Evolutionary conservation across 2,888 invertebrate species (phyloP), one percentile per base, ranked within the genome.

Genomic region (Agapetus fuscipes): DNA sequence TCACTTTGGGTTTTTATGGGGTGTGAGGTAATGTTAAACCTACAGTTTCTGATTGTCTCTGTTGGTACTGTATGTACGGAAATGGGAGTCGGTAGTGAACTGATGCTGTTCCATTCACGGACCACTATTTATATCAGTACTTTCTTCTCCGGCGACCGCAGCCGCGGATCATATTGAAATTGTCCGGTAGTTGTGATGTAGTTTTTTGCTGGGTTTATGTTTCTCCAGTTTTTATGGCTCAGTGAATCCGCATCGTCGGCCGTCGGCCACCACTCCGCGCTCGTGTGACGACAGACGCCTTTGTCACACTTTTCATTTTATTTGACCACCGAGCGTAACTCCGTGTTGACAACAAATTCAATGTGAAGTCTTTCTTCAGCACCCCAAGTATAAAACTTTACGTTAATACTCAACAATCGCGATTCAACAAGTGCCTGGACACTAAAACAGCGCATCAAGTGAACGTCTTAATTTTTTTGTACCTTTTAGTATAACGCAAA

Each of bases 291-390:
- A 37, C 33, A 43, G 31, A 28, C 27, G 11, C 14, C 30, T 46
- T 41, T 37, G 43, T 36, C 41, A 43, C 43, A 43, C 46, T 46
- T 46, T 46, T 46, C 46, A 46, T 41, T 46, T 46, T 37, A 17
- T 46, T 46, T 41, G 31, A 14, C 17, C 20, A 30, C 25, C n/a
- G 5, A n/a, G 4, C 28, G n/a, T 28, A 20, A 20, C 20, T 20
- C 5, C 9, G 9, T 20, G 9, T 20, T 9, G 20, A 20, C 20
- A n/a, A n/a, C n/a, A n/a, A n/a, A n/a, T n/a, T n/a, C n/a, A n/a
- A n/a, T n/a, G n/a, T n/a, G n/a, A n/a, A n/a, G n/a, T n/a, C n/a
- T n/a, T n/a, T n/a, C n/a, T n/a, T n/a, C n/a, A n/a, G n/a, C n/a
- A n/a, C n/a, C n/a, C n/a, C n/a, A n/a, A n/a, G n/a, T n/a, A n/a